Conservation (phyloP, 2,888 invertebrate genomes). For the Torymus aiolomorphi region DNA sequence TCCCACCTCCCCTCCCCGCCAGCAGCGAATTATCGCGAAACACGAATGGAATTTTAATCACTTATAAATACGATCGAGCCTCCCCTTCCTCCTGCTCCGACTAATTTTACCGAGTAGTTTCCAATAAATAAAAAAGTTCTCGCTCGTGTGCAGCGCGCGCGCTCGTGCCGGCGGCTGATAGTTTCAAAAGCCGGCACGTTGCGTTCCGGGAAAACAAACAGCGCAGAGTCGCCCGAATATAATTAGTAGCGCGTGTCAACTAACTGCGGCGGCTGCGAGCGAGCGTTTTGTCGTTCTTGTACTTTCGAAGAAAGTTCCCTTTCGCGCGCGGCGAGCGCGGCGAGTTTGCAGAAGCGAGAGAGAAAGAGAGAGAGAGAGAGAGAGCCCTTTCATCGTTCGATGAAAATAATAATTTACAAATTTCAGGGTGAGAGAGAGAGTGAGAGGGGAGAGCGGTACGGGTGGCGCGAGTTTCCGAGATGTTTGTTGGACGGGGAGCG, state of each 20-base stretch:
- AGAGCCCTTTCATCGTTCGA: conserved; percentile 48
- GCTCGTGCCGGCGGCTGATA: conserved; percentile 34
- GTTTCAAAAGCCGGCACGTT: conserved; percentile 65
- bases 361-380: too few species aligned
- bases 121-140: conserved; percentile 60
- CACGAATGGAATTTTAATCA: conserved; percentile 53
- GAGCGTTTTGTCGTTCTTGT: conserved; percentile 57
- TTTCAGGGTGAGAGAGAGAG: not conserved
- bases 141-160: conserved; percentile 20
- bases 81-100: conserved; percentile 31
- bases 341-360: conserved; percentile 29
- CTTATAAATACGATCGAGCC: conserved; percentile 47
- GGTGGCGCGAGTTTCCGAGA: too few species aligned
- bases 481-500: too few species aligned
- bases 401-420: conserved; percentile 49
- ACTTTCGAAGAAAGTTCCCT: conserved; percentile 52
- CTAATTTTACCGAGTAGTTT: conserved; percentile 57
- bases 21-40: conserved; percentile 20
- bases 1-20: not conserved
- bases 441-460: not conserved
- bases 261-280: conserved; percentile 53
- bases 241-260: conserved; percentile 72
- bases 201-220: conserved; percentile 70
- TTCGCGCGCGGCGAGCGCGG: conserved; percentile 1
- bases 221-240: conserved; percentile 66